Percentiles rank a stretch among this genome's conserved stretches.
These are phyloP conservation scores for Cryptops parisi DNA, from an alignment of 2,888 invertebrate genomes.

Conservation along the genomic window DNA sequence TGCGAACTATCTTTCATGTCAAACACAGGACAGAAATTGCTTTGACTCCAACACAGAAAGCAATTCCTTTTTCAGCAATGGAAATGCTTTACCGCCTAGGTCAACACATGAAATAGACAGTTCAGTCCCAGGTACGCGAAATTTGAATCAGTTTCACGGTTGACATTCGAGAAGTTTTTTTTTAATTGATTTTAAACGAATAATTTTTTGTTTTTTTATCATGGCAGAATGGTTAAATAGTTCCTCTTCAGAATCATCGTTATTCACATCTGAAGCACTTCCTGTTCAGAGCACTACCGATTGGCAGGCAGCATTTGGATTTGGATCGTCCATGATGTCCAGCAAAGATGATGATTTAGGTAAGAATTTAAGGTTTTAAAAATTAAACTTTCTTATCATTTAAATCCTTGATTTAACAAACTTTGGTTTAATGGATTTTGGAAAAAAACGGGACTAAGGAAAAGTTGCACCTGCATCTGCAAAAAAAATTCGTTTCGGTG, in stretches of 20 bases:
- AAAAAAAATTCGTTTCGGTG: too few relatives aligned
- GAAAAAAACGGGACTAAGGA: too few relatives aligned
- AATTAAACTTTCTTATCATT: too few relatives aligned
- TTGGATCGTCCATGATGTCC: slow-evolving; percentile 22
- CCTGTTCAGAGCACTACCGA: slow-evolving; percentile 50
- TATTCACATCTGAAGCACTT: slow-evolving; percentile 25
- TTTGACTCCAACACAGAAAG: slow-evolving; percentile 1
- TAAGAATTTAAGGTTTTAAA: too few relatives aligned
- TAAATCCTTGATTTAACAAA: too few relatives aligned
- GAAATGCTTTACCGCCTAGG: slow-evolving; percentile 7
- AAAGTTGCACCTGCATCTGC: too few relatives aligned
- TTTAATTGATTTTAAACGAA: neutral
- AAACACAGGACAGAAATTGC: slow-evolving; percentile 5
- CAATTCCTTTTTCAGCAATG: slow-evolving; percentile 11
- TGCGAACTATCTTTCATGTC: neutral
- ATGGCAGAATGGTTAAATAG: slow-evolving; percentile 18
- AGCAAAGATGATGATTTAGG: slow-evolving; percentile 27
- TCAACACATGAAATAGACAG: too few relatives aligned
- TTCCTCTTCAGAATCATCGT: slow-evolving; percentile 12
- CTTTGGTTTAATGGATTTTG: too few relatives aligned
- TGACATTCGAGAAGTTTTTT: neutral
- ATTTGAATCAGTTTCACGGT: neutral
- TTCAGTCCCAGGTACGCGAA: neutral
- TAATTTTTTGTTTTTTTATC: neutral
- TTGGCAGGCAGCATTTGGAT: slow-evolving; percentile 47